Base-by-base conservation (phyloP, 2,888 invertebrate genomes). In the Drosophila siamana region DNA sequence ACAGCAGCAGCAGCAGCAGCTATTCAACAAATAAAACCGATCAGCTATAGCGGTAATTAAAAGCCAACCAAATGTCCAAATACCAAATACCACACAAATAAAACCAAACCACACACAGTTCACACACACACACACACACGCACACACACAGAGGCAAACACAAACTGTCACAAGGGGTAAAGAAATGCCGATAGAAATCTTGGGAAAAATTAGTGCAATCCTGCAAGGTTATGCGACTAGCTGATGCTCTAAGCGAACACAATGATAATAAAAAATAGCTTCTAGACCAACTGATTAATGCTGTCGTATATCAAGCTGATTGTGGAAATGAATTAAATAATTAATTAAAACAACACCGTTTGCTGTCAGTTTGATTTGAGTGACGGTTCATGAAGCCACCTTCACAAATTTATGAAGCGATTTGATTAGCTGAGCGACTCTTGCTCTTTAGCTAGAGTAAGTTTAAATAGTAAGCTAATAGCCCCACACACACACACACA, bases 51-150 rank as follows among this genome's bases (percentile, higher is more conserved):
- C 82, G 88, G 89, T 86, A 86, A 86, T 86, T 86, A 86, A 86
- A 87, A 89, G 86, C 80, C 82, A 87, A 79, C 80, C 89, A 80
- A 85, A 84, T 86, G 84, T 69, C 75, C 84, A 78, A 84, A 79
- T 82, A 73, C 73, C 60, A 75, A 88, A 86, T n/a, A 68, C 86
- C 86, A 74, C 77, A 74, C 70, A 77, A 76, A 80, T 59, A 72
- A 63, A 63, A 43, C 61, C 61, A 61, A 66, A n/a, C 19, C 71
- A 64, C 56, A 63, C 43, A 66, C 59, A 67, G 28, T 8, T 28
- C 8, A 50, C 11, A 59, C 61, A 66, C 41, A 50, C 41, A 48
- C 16, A 38, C 22, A 52, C 22, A 59, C 11, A 50, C 16, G 38
- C n/a, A 36, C 33, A 47, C 19, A 43, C 15, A 46, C 38, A 6